Evolutionary conservation across 2,113 vertebrate genomes (phyloP), one percentile per base, ranked within the genome.

Genomic region (Xerus inauris): DNA sequence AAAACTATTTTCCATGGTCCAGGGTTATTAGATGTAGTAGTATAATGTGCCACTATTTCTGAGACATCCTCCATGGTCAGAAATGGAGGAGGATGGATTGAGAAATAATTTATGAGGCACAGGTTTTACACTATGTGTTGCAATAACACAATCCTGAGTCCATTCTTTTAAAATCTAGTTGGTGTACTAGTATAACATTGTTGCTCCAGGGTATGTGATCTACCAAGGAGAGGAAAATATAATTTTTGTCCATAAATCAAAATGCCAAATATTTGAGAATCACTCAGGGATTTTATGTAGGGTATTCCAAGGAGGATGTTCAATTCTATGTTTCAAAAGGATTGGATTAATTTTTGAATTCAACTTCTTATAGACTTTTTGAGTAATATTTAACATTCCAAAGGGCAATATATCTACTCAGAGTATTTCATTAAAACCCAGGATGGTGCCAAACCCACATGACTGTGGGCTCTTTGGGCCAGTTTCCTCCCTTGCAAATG

Each of bases 141-240:
- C 87, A 57, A 86, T 93, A 82, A 89, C 38, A 80, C 93, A 92
- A 91, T 28, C 28, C 82, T 51, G 42, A 87, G 69, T 95, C 91
- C 35, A 54, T 83, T 83, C 85, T 96, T 80, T 95, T 80, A 91
- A 86, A 93, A 57, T 83, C n/a, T 12, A 69, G 35, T 30, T 76
- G 64, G 35, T 83, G 8, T 38, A 16, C 88, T 91, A 62, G 22
- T 35, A 19, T 8, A 59, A 45, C 24, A n/a, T 77, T 28, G 0
- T 40, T 91, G 88, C 89, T 75, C 35, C 64, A 72, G 89, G 79
- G 83, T 54, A 8, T 87, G 35, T 45, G n/a, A 93, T 94, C 8
- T 92, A 6, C 49, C 7, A 49, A 69, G 38, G 40, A 83, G 40
- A 82, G 30, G 71, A 59, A 84, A 75, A 38, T 5, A 77, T 91